Evolutionary conservation across 2,888 invertebrate genomes (phyloP).

Genomic region (Euclidia mi): DNA sequence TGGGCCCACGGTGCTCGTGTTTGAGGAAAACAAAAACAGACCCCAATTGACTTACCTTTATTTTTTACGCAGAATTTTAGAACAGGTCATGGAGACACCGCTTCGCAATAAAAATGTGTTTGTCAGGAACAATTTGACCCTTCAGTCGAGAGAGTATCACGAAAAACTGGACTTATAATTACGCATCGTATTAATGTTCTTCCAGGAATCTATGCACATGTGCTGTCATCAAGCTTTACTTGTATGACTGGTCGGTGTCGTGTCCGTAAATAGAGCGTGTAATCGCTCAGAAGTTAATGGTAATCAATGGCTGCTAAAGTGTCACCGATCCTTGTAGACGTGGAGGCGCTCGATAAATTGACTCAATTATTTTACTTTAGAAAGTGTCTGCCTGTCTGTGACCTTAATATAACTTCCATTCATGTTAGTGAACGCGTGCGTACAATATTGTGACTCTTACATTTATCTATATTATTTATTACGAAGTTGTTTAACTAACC

Average conservation of each 20-base stretch:
- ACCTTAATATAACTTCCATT: constrained; percentile 78
- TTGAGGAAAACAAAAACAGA: constrained; percentile 52
- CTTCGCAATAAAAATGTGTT: constrained; percentile 27
- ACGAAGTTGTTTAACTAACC: constrained; percentile 37
- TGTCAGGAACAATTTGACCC: constrained; percentile 13
- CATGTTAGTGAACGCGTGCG: constrained; percentile 59
- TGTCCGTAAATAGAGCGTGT: constrained; percentile 44
- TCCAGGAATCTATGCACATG: constrained; percentile 35
- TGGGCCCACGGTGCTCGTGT: constrained; percentile 46
- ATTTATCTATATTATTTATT: constrained; percentile 53
- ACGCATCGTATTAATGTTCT: constrained; percentile 38
- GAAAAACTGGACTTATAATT: constrained; percentile 18
- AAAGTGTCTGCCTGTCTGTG: constrained; percentile 71
- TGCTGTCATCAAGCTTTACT: constrained; percentile 31
- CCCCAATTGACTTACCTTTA: constrained; percentile 49
- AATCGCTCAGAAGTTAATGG: constrained; percentile 53
- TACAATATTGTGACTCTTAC: constrained; percentile 62
- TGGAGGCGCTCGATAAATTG: constrained; percentile 73
- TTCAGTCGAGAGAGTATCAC: background rate
- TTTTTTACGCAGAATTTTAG: constrained; percentile 34
- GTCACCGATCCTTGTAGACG: constrained; percentile 74
- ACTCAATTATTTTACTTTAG: constrained; percentile 77
- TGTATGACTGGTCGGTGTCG: no score
- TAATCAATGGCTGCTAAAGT: constrained; percentile 63
- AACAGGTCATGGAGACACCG: constrained; percentile 18